Evolutionary conservation across 1,140 invertebrate species (phyloP).

Genomic region (Amphibalanus amphitrite): DNA sequence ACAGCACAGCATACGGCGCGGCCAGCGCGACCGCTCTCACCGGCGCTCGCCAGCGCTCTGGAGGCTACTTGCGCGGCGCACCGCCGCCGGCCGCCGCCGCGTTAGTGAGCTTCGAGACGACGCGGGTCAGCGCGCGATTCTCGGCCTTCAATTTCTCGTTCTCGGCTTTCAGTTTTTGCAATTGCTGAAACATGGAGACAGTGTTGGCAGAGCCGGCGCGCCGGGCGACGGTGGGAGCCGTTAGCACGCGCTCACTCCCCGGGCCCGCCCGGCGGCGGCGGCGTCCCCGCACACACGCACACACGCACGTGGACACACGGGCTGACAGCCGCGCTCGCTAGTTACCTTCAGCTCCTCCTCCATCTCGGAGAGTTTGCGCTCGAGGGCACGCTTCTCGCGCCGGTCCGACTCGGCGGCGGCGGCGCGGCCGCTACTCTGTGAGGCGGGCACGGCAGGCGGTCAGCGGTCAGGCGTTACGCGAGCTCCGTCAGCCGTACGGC

Average conservation of each 20-base stretch:
- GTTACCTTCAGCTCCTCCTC: conserved; percentile 92
- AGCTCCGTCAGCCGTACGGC: conserved; percentile 8
- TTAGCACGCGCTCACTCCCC: too few species aligned
- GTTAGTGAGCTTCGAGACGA: conserved; percentile 87
- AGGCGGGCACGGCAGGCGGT: conserved; percentile 19
- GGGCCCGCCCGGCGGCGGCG: too few species aligned
- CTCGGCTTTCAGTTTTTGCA: conserved; percentile 92
- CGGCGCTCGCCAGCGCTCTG: background rate
- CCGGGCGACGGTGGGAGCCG: too few species aligned
- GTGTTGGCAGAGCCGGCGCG: background rate
- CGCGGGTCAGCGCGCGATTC: conserved; percentile 83
- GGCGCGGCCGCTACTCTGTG: conserved; percentile 47
- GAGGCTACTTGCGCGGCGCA: background rate
- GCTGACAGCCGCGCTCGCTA: too few species aligned
- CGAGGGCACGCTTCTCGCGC: conserved; percentile 79
- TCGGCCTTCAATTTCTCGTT: conserved; percentile 89
- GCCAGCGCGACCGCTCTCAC: too few species aligned
- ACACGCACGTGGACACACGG: background rate
- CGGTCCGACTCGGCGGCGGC: conserved; percentile 64
- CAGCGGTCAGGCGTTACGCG: conserved; percentile 7
- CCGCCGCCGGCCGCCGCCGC: conserved; percentile 29
- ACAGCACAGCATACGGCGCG: background rate
- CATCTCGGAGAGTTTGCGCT: conserved; percentile 88
- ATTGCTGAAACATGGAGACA: conserved; percentile 60
- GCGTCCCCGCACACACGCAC: background rate